These are phyloP conservation scores for Hesperophylax magnus DNA, from an alignment of 1,140 invertebrate species.

Conservation along the genomic window DNA sequence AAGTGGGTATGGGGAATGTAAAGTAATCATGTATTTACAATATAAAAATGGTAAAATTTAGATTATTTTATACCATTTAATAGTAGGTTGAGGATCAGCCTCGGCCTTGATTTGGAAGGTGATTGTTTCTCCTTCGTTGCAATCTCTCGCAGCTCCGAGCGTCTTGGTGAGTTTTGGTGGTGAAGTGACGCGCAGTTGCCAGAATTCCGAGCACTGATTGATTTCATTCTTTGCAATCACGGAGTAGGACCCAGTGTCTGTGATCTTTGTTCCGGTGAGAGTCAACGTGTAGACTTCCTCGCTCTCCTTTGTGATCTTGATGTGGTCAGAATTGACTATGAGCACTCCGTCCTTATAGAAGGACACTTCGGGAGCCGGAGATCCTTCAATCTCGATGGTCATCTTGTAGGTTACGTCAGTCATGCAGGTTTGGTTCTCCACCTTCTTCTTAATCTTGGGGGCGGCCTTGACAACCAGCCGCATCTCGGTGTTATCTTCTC, in stretches of 20 bases:
- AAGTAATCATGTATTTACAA: no score
- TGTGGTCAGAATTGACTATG: conserved; percentile 78
- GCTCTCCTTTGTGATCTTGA: conserved; percentile 79
- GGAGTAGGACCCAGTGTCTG: conserved; percentile 94
- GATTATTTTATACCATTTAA: conserved; percentile 78
- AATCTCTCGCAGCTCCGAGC: conserved; percentile 77
- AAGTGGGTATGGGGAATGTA: no score
- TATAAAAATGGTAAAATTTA: not conserved
- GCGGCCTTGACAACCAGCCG: conserved; percentile 84
- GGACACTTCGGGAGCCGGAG: conserved; percentile 83
- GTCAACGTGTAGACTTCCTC: conserved; percentile 79
- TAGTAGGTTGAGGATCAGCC: conserved; percentile 84
- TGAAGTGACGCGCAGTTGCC: conserved; percentile 83
- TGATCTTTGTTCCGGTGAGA: conserved; percentile 85
- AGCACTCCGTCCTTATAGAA: conserved; percentile 91
- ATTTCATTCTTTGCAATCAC: conserved; percentile 92
- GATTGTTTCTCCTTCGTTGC: conserved; percentile 84
- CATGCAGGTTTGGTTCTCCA: conserved; percentile 81
- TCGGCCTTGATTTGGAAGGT: conserved; percentile 87
- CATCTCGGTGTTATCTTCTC: conserved; percentile 83
- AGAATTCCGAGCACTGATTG: conserved; percentile 89
- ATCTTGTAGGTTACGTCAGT: conserved; percentile 80
- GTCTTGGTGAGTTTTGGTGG: conserved; percentile 82
- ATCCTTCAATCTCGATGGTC: conserved; percentile 86
- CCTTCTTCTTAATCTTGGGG: conserved; percentile 86